phyloP scores from a whole-genome alignment of 2,113 vertebrate species.

The Oreocharis arfaki region DNA sequence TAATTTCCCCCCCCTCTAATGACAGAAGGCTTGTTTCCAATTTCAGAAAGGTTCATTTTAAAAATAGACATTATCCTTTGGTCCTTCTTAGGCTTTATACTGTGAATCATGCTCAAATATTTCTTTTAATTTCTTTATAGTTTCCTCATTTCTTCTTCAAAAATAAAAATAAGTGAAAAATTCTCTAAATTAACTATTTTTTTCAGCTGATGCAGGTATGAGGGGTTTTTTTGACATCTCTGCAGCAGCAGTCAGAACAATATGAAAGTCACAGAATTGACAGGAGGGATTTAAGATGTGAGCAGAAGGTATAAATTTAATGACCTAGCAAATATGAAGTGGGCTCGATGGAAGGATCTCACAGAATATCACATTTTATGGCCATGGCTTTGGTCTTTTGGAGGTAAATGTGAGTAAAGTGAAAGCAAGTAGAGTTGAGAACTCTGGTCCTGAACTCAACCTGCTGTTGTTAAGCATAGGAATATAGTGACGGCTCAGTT shows the following conservation, averaged over 20 bases:
- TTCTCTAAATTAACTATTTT: background rate
- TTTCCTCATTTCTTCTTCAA: background rate
- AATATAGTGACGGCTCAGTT: background rate
- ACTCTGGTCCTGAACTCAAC: background rate
- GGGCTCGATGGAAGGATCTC: background rate
- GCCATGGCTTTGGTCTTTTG: background rate
- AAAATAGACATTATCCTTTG: background rate
- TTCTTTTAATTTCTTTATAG: background rate
- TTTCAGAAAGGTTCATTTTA: background rate
- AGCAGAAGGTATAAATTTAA: background rate
- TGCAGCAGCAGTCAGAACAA: background rate
- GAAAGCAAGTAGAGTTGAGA: background rate
- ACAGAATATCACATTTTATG: background rate
- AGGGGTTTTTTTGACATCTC: background rate
- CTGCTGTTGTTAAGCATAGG: background rate
- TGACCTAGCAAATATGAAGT: background rate
- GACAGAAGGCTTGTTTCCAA: background rate
- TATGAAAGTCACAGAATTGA: background rate
- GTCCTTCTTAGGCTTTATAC: background rate
- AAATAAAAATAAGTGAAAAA: background rate
- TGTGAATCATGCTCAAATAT: background rate
- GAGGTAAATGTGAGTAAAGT: background rate
- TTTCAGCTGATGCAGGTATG: background rate
- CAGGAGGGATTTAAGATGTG: background rate
- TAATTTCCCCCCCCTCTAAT: background rate